These are phyloP conservation scores for Helarctos malayanus DNA, from an alignment of 2,797 vertebrate species.

Conservation along the genomic window DNA sequence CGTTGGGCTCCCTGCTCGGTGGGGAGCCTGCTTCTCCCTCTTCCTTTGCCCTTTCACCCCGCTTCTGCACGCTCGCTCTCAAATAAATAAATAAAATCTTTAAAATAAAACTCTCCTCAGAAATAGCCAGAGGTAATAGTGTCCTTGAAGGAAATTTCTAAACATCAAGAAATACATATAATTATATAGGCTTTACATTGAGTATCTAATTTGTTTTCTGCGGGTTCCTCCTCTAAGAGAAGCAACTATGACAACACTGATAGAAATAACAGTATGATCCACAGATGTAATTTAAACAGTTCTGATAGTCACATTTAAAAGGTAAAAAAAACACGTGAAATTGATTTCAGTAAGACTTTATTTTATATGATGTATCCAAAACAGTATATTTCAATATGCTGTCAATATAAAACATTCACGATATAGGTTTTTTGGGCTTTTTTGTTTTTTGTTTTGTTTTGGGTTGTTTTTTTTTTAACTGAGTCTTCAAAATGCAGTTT, in stretches of 20 bases:
- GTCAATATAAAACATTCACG: neutral
- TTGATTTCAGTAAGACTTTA: constrained; percentile 29
- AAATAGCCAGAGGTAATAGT: neutral
- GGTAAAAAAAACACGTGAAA: neutral
- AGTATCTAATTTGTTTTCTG: constrained; percentile 28
- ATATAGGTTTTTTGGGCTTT: neutral
- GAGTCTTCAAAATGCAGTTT: neutral
- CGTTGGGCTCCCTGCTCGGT: neutral
- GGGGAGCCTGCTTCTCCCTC: neutral
- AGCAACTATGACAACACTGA: neutral
- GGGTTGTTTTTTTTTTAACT: neutral
- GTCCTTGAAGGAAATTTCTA: neutral
- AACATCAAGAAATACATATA: neutral
- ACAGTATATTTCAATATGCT: neutral
- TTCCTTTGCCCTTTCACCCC: neutral
- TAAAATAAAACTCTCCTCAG: neutral
- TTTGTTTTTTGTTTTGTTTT: too few relatives aligned
- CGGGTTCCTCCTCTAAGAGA: neutral
- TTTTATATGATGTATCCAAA: neutral
- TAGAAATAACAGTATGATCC: neutral
- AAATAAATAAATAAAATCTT: neutral
- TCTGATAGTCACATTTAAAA: neutral
- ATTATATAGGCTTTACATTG: neutral
- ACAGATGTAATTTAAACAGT: neutral
- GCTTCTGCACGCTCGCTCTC: neutral